These are phyloP conservation scores for Hypercompe scribonia DNA, from an alignment of 2,888 invertebrate species.

Conservation along the genomic window DNA sequence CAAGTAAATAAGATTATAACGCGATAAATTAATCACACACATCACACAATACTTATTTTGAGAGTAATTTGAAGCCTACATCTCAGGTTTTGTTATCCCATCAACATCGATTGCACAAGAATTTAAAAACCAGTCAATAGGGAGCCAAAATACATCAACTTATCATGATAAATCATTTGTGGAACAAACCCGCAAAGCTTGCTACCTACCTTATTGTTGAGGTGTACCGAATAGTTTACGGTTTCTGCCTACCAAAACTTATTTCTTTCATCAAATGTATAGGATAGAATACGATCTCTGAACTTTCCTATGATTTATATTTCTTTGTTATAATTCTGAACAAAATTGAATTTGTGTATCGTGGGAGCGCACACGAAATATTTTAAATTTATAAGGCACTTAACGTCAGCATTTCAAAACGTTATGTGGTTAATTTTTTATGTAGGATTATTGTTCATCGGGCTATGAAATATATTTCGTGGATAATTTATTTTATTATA, in stretches of 20 bases:
- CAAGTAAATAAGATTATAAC: no score
- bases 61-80: no score
- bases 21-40: no score
- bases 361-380: background rate
- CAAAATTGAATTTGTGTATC: background rate
- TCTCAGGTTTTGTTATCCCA: no score
- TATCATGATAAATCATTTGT: background rate
- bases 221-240: background rate
- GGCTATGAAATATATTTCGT: background rate
- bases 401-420: background rate
- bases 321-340: background rate
- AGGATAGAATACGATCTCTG: background rate
- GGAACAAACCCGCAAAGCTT: background rate
- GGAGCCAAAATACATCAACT: no score
- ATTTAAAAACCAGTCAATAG: no score
- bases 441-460: background rate
- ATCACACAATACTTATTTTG: no score
- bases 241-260: background rate
- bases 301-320: background rate
- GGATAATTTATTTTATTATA: background rate
- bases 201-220: background rate
- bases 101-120: no score
- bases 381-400: background rate
- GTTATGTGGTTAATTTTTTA: background rate
- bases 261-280: background rate